Percentiles rank a stretch among this genome's conserved stretches.
Conservation (phyloP, 2,888 invertebrate species). For the Diplolepis rosae region DNA sequence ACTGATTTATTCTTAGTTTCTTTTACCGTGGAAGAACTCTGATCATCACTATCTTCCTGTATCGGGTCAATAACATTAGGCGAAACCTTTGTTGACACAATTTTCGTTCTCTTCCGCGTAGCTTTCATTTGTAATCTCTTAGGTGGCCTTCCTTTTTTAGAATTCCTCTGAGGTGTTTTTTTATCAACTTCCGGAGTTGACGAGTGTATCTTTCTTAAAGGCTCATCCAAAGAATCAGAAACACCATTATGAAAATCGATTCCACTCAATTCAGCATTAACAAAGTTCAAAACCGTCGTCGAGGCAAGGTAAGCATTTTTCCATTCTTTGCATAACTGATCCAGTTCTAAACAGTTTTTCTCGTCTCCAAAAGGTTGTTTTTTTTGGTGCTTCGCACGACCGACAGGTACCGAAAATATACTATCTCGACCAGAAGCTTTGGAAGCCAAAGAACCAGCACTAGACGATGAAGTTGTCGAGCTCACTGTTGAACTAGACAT, state of each 20-base stretch:
- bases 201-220: constrained; percentile 54
- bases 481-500: constrained; percentile 58
- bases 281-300: constrained; percentile 54
- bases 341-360: constrained; percentile 50
- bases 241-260: constrained; percentile 57
- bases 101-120: constrained; percentile 38
- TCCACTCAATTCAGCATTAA: constrained; percentile 52
- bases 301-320: constrained; percentile 60
- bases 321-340: constrained; percentile 63
- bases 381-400: constrained; percentile 58
- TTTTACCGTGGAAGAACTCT: constrained; percentile 27
- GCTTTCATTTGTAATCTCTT: not conserved
- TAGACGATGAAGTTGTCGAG: constrained; percentile 64
- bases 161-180: not conserved
- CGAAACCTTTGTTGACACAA: constrained; percentile 12
- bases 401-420: constrained; percentile 58
- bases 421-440: constrained; percentile 50
- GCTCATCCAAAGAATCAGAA: constrained; percentile 56
- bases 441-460: constrained; percentile 60
- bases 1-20: constrained; percentile 34
- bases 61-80: constrained; percentile 23
- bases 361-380: constrained; percentile 45
- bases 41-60: constrained; percentile 19
- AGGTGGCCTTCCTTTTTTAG: not conserved
- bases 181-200: constrained; percentile 62